Evolutionary conservation across 2,888 invertebrate species (phyloP).

Genomic region (Julus scanicus): DNA sequence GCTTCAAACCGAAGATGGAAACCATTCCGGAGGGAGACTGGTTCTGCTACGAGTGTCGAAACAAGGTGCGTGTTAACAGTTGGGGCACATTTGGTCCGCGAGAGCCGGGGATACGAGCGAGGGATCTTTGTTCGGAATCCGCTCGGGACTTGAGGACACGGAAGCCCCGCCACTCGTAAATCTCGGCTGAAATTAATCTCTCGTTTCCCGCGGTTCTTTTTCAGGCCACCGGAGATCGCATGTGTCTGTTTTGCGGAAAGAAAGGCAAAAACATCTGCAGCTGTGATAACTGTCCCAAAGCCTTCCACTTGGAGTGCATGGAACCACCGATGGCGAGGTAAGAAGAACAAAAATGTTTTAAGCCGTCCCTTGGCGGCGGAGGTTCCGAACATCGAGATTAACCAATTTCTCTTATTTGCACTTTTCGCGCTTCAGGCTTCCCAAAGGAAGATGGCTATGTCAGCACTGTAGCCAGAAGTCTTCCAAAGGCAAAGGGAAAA

Average conservation of each 20-base stretch:
- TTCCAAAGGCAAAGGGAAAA: constrained; percentile 59
- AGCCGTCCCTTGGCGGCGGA: no score
- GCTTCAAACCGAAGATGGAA: constrained; percentile 96
- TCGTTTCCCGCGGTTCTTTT: constrained; percentile 45
- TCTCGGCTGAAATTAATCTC: not conserved
- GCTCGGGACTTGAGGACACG: no score
- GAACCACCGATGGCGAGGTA: constrained; percentile 80
- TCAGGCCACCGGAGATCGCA: constrained; percentile 87
- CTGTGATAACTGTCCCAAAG: constrained; percentile 90
- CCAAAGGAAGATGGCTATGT: constrained; percentile 90
- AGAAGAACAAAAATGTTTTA: no score
- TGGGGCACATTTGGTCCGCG: no score
- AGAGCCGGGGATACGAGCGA: no score
- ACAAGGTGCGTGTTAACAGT: constrained; percentile 60
- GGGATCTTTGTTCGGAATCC: not conserved
- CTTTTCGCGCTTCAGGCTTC: constrained; percentile 63
- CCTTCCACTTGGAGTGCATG: constrained; percentile 93
- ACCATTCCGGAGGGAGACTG: constrained; percentile 98
- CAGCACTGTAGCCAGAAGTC: constrained; percentile 73
- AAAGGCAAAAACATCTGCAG: constrained; percentile 79
- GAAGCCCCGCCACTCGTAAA: not conserved
- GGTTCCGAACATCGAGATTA: no score
- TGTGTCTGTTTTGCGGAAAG: constrained; percentile 93
- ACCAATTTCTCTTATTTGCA: no score
- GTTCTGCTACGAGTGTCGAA: constrained; percentile 92